A percentile compares a stretch with the other conserved stretches of the same genome.
Conservation (phyloP, 2,888 invertebrate species). For the Clostera curtula region DNA sequence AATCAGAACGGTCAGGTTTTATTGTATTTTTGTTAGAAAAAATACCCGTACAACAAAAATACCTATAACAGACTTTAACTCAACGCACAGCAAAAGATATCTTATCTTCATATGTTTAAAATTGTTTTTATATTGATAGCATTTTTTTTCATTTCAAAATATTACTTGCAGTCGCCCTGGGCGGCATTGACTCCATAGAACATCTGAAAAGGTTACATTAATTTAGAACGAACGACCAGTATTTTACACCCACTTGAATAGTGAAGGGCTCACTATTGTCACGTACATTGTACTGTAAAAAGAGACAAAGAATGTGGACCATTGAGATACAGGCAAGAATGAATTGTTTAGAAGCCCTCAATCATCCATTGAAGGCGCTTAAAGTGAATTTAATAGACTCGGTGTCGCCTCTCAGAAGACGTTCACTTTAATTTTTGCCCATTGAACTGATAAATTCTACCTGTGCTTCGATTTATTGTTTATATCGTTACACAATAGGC, state of each 20-base stretch:
- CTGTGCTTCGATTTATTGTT: conserved; percentile 31
- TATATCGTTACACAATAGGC: conserved; percentile 14
- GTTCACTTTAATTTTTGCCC: conserved; percentile 54
- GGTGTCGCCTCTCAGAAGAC: conserved; percentile 60
- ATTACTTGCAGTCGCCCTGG: conserved; percentile 40
- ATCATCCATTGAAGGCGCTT: conserved; percentile 69
- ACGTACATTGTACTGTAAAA: conserved; percentile 55
- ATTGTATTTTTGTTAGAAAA: conserved; percentile 48
- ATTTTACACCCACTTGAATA: conserved; percentile 52
- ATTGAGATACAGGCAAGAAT: conserved; percentile 55
- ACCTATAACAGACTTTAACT: conserved; percentile 37
- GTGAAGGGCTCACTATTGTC: conserved; percentile 53
- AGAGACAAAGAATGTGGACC: conserved; percentile 65
- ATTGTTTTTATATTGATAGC: too few species aligned
- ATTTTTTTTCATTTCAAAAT: too few species aligned
- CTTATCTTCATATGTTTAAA: too few species aligned
- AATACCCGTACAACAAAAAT: conserved; percentile 50
- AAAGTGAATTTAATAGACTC: conserved; percentile 71
- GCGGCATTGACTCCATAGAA: conserved; percentile 55
- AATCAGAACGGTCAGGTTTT: conserved; percentile 36
- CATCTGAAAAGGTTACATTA: conserved; percentile 60
- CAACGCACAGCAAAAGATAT: conserved; percentile 3
- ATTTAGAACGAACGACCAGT: conserved; percentile 53
- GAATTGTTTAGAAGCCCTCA: conserved; percentile 68
- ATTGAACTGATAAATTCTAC: conserved; percentile 44